Evolutionary conservation across 1,140 invertebrate species (phyloP), one percentile per base, ranked within the genome.

Genomic region (Solenopsis fugax): DNA sequence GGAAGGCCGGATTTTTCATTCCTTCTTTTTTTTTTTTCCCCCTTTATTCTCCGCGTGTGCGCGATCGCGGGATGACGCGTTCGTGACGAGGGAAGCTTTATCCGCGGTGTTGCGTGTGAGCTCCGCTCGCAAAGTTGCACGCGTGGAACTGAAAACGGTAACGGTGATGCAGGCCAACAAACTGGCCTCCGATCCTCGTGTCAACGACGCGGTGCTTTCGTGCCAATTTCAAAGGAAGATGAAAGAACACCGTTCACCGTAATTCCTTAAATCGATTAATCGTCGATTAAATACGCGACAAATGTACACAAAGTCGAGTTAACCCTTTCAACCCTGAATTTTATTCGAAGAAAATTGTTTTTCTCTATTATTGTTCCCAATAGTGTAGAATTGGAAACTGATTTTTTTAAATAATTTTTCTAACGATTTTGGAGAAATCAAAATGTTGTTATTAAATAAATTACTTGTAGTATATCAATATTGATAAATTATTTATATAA

Each of bases 1-100:
- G 65, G 78, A 82, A 82, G 37, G 29, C 21, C 18, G 21, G 24
- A 48, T 48, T 82, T 81, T 56, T 81, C 48, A 64, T 54, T 41
- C 41, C 7, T 41, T 41, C 41, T 41, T 41, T 41, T 7, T 41
- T 41, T 5, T 7, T 41, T 41, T 41, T 5, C 5, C 5, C 5
- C 37, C 5, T 37, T 41, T 7, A 54, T 82, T 72, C 41, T 48
- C 16, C 65, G 67, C 65, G 50, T 13, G 77, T 10, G 24, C 50
- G 0, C 13, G 10, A 45, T 24, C 58, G n/a, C n/a, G 34, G 76
- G 13, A 67, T 67, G n/a, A 80, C 62, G 77, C 62, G 77, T 52
- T 80, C 29, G n/a, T 41, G 62, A 69, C 9, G 45, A 73, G 37
- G 24, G 60, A 12, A 9, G 65, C 50, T 58, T 82, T 37, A 37